These are phyloP conservation scores for Zaprionus vittiger DNA, from an alignment of 1,140 invertebrate genomes.

Conservation along the genomic window DNA sequence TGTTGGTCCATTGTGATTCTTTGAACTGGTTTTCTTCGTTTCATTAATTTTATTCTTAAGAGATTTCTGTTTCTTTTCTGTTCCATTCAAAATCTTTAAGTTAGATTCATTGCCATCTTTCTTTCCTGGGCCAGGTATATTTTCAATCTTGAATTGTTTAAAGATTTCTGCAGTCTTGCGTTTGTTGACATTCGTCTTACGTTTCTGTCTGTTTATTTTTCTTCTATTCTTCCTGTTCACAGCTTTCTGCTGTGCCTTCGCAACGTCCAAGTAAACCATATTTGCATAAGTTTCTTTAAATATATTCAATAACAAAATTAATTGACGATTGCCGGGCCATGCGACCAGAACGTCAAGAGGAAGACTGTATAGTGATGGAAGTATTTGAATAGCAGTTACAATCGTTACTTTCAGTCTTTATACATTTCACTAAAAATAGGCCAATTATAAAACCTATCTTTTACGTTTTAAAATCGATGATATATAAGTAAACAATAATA, in stretches of 20 bases:
- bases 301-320: neutral
- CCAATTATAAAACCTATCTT: neutral
- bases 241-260: neutral
- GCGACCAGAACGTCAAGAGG: slow-evolving; percentile 36
- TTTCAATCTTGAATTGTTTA: neutral
- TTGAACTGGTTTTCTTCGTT: slow-evolving; percentile 8
- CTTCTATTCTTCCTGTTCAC: neutral
- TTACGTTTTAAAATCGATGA: neutral
- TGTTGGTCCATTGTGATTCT: slow-evolving; percentile 11
- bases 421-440: neutral
- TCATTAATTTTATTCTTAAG: neutral
- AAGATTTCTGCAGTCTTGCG: neutral
- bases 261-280: neutral
- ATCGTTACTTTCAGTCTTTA: neutral
- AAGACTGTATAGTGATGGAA: neutral
- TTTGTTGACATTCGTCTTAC: neutral
- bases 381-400: neutral
- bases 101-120: neutral
- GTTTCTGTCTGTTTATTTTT: neutral
- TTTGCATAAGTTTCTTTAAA: neutral
- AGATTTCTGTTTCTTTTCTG: neutral
- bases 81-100: slow-evolving; percentile 31
- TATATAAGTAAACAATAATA: neutral
- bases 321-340: slow-evolving; percentile 50
- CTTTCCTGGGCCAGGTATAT: neutral